Conservation (phyloP, 2,797 vertebrate species). For the Myotis myotis region DNA sequence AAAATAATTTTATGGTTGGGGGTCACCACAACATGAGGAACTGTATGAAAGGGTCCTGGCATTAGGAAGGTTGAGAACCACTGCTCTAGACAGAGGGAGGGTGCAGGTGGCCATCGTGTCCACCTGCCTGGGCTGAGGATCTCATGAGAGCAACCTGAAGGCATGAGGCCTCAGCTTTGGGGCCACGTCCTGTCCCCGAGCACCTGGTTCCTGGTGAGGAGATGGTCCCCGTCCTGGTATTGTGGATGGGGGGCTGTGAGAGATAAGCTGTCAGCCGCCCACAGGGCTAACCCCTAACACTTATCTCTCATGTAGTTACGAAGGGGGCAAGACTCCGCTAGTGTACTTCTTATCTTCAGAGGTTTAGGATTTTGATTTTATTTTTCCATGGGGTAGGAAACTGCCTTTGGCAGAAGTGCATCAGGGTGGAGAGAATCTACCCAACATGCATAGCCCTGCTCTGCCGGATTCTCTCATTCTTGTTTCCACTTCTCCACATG, state of each 20-base stretch:
- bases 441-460: not conserved
- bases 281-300: not conserved
- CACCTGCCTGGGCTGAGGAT: not conserved
- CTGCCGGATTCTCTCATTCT: not conserved
- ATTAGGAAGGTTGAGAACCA: no score
- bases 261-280: not conserved
- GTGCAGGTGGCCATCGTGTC: not conserved
- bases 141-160: no score
- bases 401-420: not conserved
- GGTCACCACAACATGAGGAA: no score
- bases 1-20: no score
- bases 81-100: not conserved
- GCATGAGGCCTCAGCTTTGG: not conserved
- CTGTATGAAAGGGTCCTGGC: no score
- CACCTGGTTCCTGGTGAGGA: not conserved
- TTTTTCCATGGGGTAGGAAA: not conserved
- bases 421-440: not conserved
- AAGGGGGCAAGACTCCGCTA: not conserved
- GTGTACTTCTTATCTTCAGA: not conserved
- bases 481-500: not conserved
- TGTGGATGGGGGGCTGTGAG: not conserved
- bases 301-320: not conserved
- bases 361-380: not conserved
- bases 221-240: fast-evolving
- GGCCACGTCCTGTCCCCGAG: not conserved